Percentiles rank a stretch among this genome's conserved stretches.
Conservation (phyloP, 2,888 invertebrate species). For the Drosophila pseudotakahashii region DNA sequence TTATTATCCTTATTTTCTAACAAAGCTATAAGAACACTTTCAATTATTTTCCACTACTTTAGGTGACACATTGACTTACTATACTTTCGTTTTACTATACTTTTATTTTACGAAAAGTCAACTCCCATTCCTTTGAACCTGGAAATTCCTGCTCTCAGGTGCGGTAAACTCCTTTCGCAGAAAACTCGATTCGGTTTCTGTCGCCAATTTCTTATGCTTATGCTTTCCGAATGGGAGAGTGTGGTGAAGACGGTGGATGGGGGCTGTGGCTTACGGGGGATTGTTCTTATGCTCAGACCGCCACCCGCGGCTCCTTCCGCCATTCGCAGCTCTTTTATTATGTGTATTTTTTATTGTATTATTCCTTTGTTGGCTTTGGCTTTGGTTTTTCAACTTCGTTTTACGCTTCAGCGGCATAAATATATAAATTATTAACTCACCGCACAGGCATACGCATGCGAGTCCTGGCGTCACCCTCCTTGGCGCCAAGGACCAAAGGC, state of each 20-base stretch:
- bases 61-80: background rate
- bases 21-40: background rate
- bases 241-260: background rate
- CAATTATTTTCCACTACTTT: background rate
- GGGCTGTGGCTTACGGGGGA: constrained; percentile 30
- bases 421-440: constrained; percentile 79
- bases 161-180: constrained; percentile 1
- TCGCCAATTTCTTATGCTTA: constrained; percentile 45
- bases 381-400: constrained; percentile 75
- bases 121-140: background rate
- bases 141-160: constrained; percentile 5
- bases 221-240: constrained; percentile 4
- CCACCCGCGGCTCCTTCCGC: constrained; percentile 5
- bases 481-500: constrained; percentile 33
- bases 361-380: constrained; percentile 69
- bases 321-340: constrained; percentile 65
- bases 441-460: constrained; percentile 40
- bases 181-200: constrained; percentile 45
- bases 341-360: constrained; percentile 76
- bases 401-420: constrained; percentile 74
- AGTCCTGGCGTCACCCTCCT: constrained; percentile 26
- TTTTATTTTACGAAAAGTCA: background rate
- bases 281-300: constrained; percentile 19
- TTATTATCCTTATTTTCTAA: too few relatives aligned
- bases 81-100: too few relatives aligned